These are phyloP conservation scores for Enteromius thamalakanensis DNA, from an alignment of 2,797 vertebrate genomes.

Conservation along the genomic window DNA sequence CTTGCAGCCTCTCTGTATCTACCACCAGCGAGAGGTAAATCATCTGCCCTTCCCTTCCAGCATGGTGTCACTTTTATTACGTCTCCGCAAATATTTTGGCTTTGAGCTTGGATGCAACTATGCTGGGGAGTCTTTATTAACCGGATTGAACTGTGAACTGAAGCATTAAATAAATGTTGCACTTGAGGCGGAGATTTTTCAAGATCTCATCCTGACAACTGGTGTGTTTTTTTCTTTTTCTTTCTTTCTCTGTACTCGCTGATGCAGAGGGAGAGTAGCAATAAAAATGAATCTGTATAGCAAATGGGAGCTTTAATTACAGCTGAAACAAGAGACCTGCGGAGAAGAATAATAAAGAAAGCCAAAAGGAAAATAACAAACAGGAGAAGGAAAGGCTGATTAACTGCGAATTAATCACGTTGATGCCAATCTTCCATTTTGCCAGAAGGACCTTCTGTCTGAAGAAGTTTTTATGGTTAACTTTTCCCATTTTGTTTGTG, in stretches of 20 bases:
- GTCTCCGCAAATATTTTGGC: conserved; percentile 59
- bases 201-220: conserved; percentile 25
- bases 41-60: conserved; percentile 38
- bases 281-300: conserved; percentile 53
- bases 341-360: not conserved
- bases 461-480: conserved; percentile 34
- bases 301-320: conserved; percentile 53
- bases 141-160: conserved; percentile 60
- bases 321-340: conserved; percentile 33
- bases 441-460: conserved; percentile 29
- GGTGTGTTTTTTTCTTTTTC: not conserved
- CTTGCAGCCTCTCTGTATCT: conserved; percentile 25
- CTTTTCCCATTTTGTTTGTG: conserved; percentile 27
- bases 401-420: conserved; percentile 49
- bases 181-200: conserved; percentile 58
- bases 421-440: conserved; percentile 38
- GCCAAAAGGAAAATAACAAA: conserved; percentile 43
- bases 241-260: not conserved
- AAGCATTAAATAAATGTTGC: conserved; percentile 65
- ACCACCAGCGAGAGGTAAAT: conserved; percentile 41
- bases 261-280: conserved; percentile 41
- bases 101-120: conserved; percentile 54
- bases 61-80: conserved; percentile 60
- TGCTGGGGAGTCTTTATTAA: conserved; percentile 52
- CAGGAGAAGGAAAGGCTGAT: conserved; percentile 46